Base-by-base conservation (phyloP, 2,888 invertebrate species). In the Hipparchia sbordonii region DNA sequence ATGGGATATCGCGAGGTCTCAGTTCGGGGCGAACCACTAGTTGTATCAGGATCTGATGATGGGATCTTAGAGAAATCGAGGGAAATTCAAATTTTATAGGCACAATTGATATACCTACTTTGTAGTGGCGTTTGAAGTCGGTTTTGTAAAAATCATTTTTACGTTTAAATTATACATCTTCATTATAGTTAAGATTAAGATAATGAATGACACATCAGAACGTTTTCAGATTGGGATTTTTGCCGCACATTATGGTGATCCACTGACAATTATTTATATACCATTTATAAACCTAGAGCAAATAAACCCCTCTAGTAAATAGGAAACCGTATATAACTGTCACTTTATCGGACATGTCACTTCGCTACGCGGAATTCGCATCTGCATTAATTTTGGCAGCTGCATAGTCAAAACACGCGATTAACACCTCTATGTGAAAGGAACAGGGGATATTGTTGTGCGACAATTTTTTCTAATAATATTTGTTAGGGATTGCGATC, bases 271-370 rank as follows among this genome's bases (percentile, higher is more conserved):
- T 9, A 23, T 57, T 56, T 9, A 23, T 57, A 48, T 33, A 59
- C 54, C 39, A 72, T 23, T 23, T 23, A 23, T 23, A 23, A 23
- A 23, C 23, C 52, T 8, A 52, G 12, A 39, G 59, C 39, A 10
- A 60, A 61, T 39, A 67, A 68, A 70, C 54, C 51, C 60, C 9
- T 45, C 9, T 10, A 78, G 78, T 83, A 87, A 75, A 85, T 84
- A 85, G 86, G 87, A 86, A 85, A 81, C 79, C 78, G 79, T 74
- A 79, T 72, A 81, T 82, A 83, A 78, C 81, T 82, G 84, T 82
- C 81, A 82, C 79, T 78, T 77, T 79, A 78, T 78, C 75, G 79
- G 81, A 77, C 80, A 72, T 77, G 76, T 78, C 75, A 65, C 63
- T 46, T 70, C 52, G 69, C 67, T 51, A 78, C 71, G 72, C 77